Percentiles rank a stretch among this genome's conserved stretches.
phyloP scores from a whole-genome alignment of 2,113 vertebrate genomes.

The Oreochromis spilurus region DNA sequence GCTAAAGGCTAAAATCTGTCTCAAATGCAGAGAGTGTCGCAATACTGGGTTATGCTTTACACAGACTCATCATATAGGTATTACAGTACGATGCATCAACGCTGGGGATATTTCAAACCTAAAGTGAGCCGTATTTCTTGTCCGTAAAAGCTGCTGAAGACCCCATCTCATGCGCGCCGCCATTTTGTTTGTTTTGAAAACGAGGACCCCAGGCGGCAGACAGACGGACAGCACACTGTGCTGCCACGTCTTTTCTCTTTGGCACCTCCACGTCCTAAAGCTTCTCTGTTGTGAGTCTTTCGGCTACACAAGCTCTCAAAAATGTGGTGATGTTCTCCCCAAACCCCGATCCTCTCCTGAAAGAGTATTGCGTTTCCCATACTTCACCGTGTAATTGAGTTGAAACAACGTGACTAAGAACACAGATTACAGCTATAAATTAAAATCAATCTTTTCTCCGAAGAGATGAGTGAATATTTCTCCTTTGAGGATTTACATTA shows the following conservation, averaged over 20 bases:
- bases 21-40: not conserved
- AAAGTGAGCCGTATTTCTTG: slow-evolving; percentile 3
- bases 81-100: fast-evolving
- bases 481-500: not conserved
- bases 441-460: not conserved
- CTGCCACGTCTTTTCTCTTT: not conserved
- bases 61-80: not conserved
- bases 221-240: not conserved
- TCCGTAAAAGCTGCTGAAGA: slow-evolving; percentile 39
- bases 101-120: slow-evolving; percentile 34
- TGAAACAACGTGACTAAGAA: not conserved
- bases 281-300: not conserved
- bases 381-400: not conserved
- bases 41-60: not conserved
- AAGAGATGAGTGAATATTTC: not conserved
- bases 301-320: not conserved
- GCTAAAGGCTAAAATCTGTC: not conserved
- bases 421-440: not conserved
- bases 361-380: not conserved
- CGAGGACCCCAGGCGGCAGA: slow-evolving; percentile 31
- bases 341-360: not conserved
- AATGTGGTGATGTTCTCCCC: not conserved
- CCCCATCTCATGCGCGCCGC: slow-evolving; percentile 65
- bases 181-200: slow-evolving; percentile 75
- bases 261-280: not conserved